phyloP scores from a whole-genome alignment of 2,888 invertebrate genomes.

The Trisateles emortualis region DNA sequence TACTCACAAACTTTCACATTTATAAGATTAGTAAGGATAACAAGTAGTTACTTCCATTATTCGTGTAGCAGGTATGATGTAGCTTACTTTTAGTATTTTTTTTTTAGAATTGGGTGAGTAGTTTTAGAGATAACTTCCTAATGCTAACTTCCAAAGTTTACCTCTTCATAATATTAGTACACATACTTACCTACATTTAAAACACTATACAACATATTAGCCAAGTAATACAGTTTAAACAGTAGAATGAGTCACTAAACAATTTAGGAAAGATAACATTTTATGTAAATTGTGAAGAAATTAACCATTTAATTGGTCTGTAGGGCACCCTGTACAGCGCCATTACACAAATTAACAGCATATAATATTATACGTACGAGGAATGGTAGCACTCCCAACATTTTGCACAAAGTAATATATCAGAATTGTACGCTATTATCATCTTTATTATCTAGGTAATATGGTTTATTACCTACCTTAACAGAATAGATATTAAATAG shows the following conservation, averaged over 20 bases:
- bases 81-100: too few species aligned
- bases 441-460: conserved; percentile 40
- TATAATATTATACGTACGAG: conserved; percentile 46
- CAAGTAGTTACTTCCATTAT: too few species aligned
- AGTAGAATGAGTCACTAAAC: conserved; percentile 22
- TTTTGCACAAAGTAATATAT: conserved; percentile 42
- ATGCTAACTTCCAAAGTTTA: too few species aligned
- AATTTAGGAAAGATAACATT: conserved; percentile 33
- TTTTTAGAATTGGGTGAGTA: too few species aligned
- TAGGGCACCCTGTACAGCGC: conserved; percentile 31
- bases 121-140: too few species aligned
- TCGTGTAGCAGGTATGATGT: too few species aligned
- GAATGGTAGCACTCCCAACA: conserved; percentile 45
- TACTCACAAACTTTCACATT: too few species aligned
- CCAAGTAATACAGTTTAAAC: background rate
- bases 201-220: too few species aligned
- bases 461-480: conserved; percentile 44
- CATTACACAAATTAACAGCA: conserved; percentile 60
- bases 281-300: conserved; percentile 44
- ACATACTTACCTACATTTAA: too few species aligned
- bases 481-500: conserved; percentile 39
- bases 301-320: conserved; percentile 35
- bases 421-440: conserved; percentile 49
- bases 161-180: too few species aligned
- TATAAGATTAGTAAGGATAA: too few species aligned